A percentile compares a stretch with the other conserved stretches of the same genome.
Conservation (phyloP, 2,797 vertebrate species). For the Ptychadena robeensis region DNA sequence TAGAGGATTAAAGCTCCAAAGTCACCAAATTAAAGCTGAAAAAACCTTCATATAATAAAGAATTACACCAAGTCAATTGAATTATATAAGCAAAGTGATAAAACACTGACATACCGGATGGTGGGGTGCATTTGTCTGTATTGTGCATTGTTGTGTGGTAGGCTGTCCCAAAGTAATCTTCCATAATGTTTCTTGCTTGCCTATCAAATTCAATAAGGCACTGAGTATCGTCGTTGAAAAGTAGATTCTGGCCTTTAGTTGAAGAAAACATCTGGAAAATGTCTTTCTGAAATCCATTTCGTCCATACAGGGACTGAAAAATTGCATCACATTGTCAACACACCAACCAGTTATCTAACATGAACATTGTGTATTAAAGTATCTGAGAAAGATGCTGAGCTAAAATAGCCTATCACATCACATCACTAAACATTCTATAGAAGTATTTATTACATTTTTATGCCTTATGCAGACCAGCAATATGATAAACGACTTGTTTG, state of each 20-base stretch:
- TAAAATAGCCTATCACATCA: too few relatives aligned
- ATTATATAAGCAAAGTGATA: neutral
- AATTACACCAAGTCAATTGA: neutral
- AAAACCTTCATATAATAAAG: too few relatives aligned
- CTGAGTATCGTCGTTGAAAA: slow-evolving; percentile 89
- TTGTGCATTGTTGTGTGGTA: too few relatives aligned
- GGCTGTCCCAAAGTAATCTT: slow-evolving; percentile 74
- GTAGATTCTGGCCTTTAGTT: slow-evolving; percentile 75
- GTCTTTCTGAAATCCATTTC: rapidly evolving
- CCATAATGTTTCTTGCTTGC: slow-evolving; percentile 48
- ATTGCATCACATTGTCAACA: neutral
- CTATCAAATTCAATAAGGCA: slow-evolving; percentile 76
- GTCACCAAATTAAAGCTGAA: too few relatives aligned
- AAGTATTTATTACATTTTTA: too few relatives aligned
- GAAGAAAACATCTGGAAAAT: slow-evolving; percentile 82
- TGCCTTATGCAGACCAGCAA: too few relatives aligned
- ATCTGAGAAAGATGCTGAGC: too few relatives aligned
- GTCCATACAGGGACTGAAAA: slow-evolving; percentile 71
- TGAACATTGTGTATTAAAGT: neutral
- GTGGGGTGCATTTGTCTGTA: slow-evolving; percentile 69
- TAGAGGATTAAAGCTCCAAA: too few relatives aligned
- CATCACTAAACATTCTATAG: too few relatives aligned
- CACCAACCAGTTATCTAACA: neutral
- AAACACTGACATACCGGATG: slow-evolving; percentile 73
- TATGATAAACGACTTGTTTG: too few relatives aligned